phyloP scores from a whole-genome alignment of 2,888 invertebrate genomes.

The Brenthis hecate region DNA sequence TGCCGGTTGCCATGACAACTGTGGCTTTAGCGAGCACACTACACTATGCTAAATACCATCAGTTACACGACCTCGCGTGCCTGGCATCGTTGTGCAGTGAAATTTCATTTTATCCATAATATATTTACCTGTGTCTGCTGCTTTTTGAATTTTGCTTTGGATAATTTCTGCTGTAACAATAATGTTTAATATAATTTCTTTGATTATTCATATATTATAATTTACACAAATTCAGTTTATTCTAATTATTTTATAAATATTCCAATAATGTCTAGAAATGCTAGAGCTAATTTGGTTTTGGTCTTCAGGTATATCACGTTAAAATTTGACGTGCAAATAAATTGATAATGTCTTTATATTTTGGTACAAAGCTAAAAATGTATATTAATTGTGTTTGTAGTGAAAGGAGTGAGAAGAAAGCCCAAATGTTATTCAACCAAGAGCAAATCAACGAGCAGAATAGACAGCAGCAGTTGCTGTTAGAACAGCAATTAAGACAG shows the following conservation, averaged over 20 bases:
- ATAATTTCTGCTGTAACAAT: background rate
- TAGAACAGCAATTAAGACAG: conserved; percentile 77
- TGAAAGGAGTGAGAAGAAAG: conserved; percentile 83
- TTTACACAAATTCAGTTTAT: background rate
- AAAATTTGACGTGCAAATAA: background rate
- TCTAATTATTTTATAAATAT: background rate
- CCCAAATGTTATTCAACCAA: conserved; percentile 83
- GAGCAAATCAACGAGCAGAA: conserved; percentile 81
- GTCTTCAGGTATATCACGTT: conserved; percentile 20
- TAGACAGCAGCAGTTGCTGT: conserved; percentile 72
- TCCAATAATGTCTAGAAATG: conserved; percentile 11
- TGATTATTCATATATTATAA: background rate
- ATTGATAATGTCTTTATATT: too few relatives aligned
- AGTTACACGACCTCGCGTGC: conserved; percentile 40
- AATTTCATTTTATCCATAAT: conserved; percentile 27
- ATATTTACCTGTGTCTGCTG: conserved; percentile 20
- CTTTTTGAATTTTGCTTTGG: conserved; percentile 3
- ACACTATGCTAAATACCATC: conserved; percentile 43
- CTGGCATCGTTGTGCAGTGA: conserved; percentile 32
- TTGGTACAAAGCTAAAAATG: too few relatives aligned
- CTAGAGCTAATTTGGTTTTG: conserved; percentile 13
- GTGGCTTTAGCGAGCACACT: conserved; percentile 27
- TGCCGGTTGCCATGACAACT: conserved; percentile 49
- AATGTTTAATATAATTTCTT: background rate
- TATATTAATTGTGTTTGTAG: conserved; percentile 53